Conservation (phyloP, 2,113 vertebrate species). For the Dolichotis patagonum region DNA sequence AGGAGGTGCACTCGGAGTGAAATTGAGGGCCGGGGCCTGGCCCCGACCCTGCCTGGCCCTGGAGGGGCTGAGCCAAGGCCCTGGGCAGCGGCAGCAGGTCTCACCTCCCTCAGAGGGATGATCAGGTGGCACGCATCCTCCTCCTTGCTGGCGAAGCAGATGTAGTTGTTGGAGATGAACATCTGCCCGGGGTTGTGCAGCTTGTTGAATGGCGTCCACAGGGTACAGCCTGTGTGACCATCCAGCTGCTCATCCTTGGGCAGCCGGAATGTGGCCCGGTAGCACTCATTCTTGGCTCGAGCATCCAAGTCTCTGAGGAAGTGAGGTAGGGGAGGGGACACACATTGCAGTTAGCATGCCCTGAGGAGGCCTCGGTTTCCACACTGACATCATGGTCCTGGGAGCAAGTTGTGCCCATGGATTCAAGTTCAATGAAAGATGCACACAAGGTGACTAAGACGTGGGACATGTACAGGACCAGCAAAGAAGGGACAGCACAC, state of each 20-base stretch:
- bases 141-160: constrained; percentile 97
- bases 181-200: constrained; percentile 97
- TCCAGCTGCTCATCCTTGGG: constrained; percentile 95
- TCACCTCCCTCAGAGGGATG: constrained; percentile 96
- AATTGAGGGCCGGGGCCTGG: background rate
- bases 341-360: background rate
- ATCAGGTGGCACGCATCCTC: constrained; percentile 96
- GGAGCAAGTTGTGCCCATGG: background rate
- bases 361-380: background rate
- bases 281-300: constrained; percentile 96
- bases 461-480: fast-evolving
- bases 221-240: constrained; percentile 96
- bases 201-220: constrained; percentile 97
- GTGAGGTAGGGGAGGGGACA: background rate
- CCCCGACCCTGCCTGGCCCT: background rate
- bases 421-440: background rate
- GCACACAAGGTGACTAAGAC: background rate
- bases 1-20: fast-evolving
- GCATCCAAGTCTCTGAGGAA: constrained; percentile 94
- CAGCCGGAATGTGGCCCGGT: constrained; percentile 93
- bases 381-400: background rate
- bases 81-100: constrained; percentile 15
- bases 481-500: background rate
- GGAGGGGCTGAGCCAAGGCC: background rate
- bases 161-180: constrained; percentile 98